These are phyloP conservation scores for Nothocercus julius DNA, from an alignment of 2,113 vertebrate genomes.

Conservation along the genomic window DNA sequence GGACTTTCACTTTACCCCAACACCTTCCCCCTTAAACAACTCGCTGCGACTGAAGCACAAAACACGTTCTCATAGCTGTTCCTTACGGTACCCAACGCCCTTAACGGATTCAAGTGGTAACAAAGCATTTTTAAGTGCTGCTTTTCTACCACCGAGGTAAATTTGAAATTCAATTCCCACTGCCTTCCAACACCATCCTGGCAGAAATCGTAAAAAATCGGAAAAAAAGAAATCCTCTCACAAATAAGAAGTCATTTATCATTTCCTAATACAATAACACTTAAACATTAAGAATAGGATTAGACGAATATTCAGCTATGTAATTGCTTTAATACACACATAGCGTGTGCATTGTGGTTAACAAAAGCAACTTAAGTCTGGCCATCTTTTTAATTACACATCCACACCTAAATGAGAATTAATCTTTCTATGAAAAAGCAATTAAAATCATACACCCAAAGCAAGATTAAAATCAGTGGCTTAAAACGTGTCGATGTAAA, in stretches of 20 bases:
- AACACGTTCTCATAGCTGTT: background rate
- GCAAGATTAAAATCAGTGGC: conserved; percentile 1
- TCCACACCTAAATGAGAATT: conserved; percentile 28
- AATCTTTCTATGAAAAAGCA: conserved; percentile 9
- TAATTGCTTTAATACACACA: background rate
- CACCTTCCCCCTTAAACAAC: background rate
- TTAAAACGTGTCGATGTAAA: background rate
- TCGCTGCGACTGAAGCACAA: background rate
- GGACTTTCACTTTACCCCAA: background rate
- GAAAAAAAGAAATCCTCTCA: conserved; percentile 20
- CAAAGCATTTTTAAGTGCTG: background rate
- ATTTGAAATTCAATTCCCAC: background rate
- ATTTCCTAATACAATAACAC: conserved; percentile 10
- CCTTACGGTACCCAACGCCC: background rate
- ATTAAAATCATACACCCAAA: background rate
- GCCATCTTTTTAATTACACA: conserved; percentile 15
- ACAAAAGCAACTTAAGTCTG: conserved; percentile 8
- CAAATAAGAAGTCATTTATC: conserved; percentile 30
- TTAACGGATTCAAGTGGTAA: background rate
- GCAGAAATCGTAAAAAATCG: conserved; percentile 30
- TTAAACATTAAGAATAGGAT: background rate
- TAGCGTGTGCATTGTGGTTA: background rate
- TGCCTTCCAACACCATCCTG: background rate
- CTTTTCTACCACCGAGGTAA: background rate
- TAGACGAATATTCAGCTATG: conserved; percentile 25